Evolutionary conservation across 2,888 invertebrate genomes (phyloP), one percentile per base, ranked within the genome.

Genomic region (Andrena camellia): DNA sequence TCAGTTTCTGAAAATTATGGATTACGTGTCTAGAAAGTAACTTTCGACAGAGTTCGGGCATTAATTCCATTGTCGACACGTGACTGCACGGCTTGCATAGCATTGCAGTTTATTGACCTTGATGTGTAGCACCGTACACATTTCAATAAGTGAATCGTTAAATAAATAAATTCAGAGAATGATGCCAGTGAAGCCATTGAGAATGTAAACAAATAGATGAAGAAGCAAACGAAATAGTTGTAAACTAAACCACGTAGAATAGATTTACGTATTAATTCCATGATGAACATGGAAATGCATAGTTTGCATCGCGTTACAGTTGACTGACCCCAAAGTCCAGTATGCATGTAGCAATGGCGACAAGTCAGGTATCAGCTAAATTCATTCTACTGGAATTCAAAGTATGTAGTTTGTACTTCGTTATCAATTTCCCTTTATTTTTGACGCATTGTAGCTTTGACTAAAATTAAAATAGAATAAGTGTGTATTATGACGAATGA

Each of bases 311-410:
- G 88, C 88, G 88, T 88, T 88, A 90, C 89, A 90, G 91, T 91
- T 91, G 91, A 91, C 84, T 91, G 91, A 91, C 90, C 91, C 88
- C 89, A 57, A 63, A 84, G 84, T 80, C 57, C 81, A 84, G 84
- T 80, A 75, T 83, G 83, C 83, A 73, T 66, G 72, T 81, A 72
- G 75, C 78, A 64, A 79, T 70, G 79, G 70, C 78, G 80, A 79
- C 68, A 70, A 78, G 69, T 71, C 81, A 84, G 79, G 78, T 78
- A 76, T 78, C 80, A 70, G 75, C 78, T 73, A 48, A 76, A 74
- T 71, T 66, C 66, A 13, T 35, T 35, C 64, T 20, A 31, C 57
- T 23, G 72, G 72, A 72, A 78, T 72, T 59, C 62, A 10, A 67
- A 48, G 23, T 63, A 63, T 77, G 63, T 23, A 4, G 35, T 13